A percentile compares a stretch with the other conserved stretches of the same genome.
Evolutionary conservation across 1,140 invertebrate species (phyloP).

Genomic region (Drosophila rhopaloa): DNA sequence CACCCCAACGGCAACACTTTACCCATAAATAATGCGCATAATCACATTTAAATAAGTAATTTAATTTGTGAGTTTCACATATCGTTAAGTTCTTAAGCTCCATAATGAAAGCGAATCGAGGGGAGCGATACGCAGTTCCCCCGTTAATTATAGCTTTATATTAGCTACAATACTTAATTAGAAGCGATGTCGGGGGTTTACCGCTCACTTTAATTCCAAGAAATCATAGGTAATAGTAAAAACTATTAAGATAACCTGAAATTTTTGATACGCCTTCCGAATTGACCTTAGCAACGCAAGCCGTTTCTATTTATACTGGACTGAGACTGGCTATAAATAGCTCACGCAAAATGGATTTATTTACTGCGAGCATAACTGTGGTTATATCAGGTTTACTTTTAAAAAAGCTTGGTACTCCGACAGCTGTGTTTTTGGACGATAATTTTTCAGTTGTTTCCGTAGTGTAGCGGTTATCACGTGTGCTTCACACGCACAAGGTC

Average conservation of each 20-base stretch:
- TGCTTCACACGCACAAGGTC: constrained; percentile 89
- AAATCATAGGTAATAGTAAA: neutral
- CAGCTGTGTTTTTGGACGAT: neutral
- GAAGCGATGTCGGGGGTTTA: neutral
- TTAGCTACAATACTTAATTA: constrained; percentile 7
- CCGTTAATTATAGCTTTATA: constrained; percentile 8
- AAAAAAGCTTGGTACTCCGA: neutral
- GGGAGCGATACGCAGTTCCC: neutral
- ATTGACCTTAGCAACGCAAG: constrained; percentile 6
- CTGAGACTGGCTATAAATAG: constrained; percentile 1
- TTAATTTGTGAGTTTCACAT: constrained; percentile 81
- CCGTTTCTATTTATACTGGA: neutral
- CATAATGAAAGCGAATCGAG: constrained; percentile 23
- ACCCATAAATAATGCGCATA: constrained; percentile 77
- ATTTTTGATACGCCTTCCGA: neutral
- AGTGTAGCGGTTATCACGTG: constrained; percentile 88
- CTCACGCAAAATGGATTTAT: neutral
- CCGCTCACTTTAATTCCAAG: neutral
- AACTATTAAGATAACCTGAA: constrained; percentile 7
- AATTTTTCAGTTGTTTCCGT: constrained; percentile 56
- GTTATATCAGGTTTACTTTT: constrained; percentile 7
- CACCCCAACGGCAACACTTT: constrained; percentile 19
- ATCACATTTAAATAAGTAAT: constrained; percentile 81
- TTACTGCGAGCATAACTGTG: neutral
- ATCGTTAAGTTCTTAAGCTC: constrained; percentile 66